Base-by-base conservation (phyloP, 2,888 invertebrate species). In the Ectemnius continuus region DNA sequence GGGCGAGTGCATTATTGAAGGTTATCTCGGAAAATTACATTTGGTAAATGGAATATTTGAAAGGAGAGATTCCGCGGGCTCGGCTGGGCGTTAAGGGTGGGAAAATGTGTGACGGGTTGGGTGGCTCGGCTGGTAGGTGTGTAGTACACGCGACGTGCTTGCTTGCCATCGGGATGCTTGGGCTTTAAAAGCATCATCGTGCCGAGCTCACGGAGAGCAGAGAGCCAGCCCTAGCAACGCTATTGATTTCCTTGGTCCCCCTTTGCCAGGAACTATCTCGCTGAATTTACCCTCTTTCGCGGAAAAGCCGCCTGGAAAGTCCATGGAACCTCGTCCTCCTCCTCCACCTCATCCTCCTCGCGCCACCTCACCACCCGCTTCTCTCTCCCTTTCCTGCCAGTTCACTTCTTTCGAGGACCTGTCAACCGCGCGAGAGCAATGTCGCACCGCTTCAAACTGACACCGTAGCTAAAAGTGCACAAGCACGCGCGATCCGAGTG, bases 211-310 rank as follows among this genome's bases (percentile, higher is more conserved):
- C 81, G 82, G 81, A 77, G 81, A 36, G 36, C 36, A 36, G 36
- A 36, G 36, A 36, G 36, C 36, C 84, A 84, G 85, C 83, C 90
- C 90, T 91, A 90, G 91, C 91, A 91, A 91, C 91, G 91, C 91
- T 91, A 91, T 91, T 91, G 91, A 91, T 91, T 91, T 91, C 90
- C 91, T 88, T 87, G 86, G 86, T 82, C 86, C 88, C 87, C 86
- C 86, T 84, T 84, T 36, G 8, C 83, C 83, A 86, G 84, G 84
- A 86, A 87, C 87, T 86, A 86, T 86, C 85, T 86, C 86, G 79
- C 86, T 79, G 85, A 84, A 88, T 87, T 85, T 85, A 86, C 85
- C 85, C 85, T 86, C 85, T 87, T 87, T 85, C 83, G 78, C 78
- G 82, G 83, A 16, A 86, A 86, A 85, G 82, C 76, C 82, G 77